Base-by-base conservation (phyloP, 2,113 vertebrate genomes). In the Zosterops lateralis region DNA sequence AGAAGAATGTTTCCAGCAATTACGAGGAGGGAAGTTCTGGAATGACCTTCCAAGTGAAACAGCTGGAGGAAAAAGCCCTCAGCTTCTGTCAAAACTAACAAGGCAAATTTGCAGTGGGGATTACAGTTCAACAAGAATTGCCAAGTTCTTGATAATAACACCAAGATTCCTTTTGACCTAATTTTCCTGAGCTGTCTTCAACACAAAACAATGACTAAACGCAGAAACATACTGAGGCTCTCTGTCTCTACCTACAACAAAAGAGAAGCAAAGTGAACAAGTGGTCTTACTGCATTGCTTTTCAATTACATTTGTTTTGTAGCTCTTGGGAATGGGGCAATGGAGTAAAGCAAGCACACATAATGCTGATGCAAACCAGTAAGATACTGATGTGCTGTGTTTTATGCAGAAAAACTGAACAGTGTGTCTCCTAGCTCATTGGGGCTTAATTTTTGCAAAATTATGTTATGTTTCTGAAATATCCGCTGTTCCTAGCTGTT, bases 1-100 rank as follows among this genome's bases (percentile, higher is more conserved):
- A 85, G 42, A 94, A 87, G 78, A 96, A 95, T 58, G 92, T 77
- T 94, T 85, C 82, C 64, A 91, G 73, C 62, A 54, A 40, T 70
- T 76, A 73, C 50, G 12, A 92, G 44, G 70, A 17, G 32, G 62
- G 67, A 95, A 89, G 89, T 62, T 92, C 84, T 67, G 47, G 34
- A 93, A 88, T 54, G 38, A 76, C 72, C 26, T 85, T 94, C 64
- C 64, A 88, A 95, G 47, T 38, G 44, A 89, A 95, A 90, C 71
- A 76, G 78, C 64, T 91, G 82, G 54, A 84, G 14, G 31, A 84
- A 92, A 87, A 95, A 87, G 29, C 17, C 10, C 40, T 93, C 50
- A 3, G 6, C 58, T 91, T 92, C 74, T 76, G 50, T 87, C 74
- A 83, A 36, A 51, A 87, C 66, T 92, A 91, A 75, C 50, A 76